Evolutionary conservation across 2,888 invertebrate genomes (phyloP), one percentile per base, ranked within the genome.

Genomic region (Temnothorax rugatulus): DNA sequence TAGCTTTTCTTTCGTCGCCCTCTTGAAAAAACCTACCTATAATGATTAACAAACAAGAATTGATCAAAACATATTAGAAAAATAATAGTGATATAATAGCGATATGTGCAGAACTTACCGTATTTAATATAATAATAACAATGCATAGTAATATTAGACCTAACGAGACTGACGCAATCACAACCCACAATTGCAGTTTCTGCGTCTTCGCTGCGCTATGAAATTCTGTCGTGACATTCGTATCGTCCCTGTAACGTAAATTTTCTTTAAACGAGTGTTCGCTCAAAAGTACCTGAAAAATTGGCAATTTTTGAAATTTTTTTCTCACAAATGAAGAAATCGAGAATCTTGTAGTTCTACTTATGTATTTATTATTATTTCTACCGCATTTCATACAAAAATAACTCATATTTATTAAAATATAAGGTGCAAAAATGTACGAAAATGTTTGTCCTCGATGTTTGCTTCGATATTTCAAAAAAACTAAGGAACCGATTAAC

Each of bases 21-120:
- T 88, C 66, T 89, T 90, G 85, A 92, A 92, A 84, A 92, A 92
- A 34, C 92, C 92, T 57, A 91, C 8, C 92, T 92, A 69, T n/a
- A 79, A 71, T n/a, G 81, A 71, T 34, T 52, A 21, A 69, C 50
- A 89, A 87, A 63, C 69, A 82, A 59, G 69, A 82, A 64, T 38
- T 9, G 2, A 34, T 5, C 4, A 44, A 64, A 5, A 15, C 4
- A 41, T 18, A 2, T 47, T 15, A 13, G 11, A 3, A 47, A 21
- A 57, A 21, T 61, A 59, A 38, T 34, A 57, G 34, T 74, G n/a
- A 68, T 21, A 18, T 2, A 8, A 74, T 1, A 38, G 8, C 41
- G 9, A 11, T 29, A 18, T 68, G 1, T 4, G 18, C 38, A 74
- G 15, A 9, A 21, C 41, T 68, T 89, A 92, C 91, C 85, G 15